These are phyloP conservation scores for Metopolophium dirhodum DNA, from an alignment of 1,140 invertebrate species.

Conservation along the genomic window DNA sequence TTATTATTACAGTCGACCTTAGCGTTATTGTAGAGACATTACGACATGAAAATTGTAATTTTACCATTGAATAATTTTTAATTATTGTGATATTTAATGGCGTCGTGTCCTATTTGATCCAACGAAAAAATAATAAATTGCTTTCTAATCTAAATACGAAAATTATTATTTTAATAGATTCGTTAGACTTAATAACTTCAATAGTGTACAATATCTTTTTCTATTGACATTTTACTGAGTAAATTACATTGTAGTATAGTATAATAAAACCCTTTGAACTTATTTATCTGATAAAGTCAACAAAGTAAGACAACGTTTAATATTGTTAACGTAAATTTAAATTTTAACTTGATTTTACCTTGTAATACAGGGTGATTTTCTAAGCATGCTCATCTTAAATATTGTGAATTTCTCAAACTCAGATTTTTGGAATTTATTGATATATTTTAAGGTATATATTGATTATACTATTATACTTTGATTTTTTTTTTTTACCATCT, in stretches of 20 bases:
- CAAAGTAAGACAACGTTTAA: too few species aligned
- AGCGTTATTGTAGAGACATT: neutral
- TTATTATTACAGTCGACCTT: slow-evolving; percentile 9
- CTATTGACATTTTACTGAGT: neutral
- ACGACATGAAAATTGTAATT: neutral
- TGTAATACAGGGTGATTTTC: neutral
- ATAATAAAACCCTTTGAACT: neutral
- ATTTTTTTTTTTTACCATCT: too few species aligned
- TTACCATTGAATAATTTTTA: neutral
- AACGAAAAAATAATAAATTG: neutral
- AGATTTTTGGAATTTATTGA: neutral
- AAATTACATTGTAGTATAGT: neutral
- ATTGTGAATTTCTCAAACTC: too few species aligned
- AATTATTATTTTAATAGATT: slow-evolving; percentile 2
- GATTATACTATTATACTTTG: too few species aligned
- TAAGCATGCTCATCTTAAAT: neutral
- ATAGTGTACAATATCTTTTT: neutral
- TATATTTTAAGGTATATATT: neutral
- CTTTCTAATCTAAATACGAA: neutral
- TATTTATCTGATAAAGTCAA: neutral
- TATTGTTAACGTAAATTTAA: neutral
- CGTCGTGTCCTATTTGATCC: neutral
- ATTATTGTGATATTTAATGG: neutral
- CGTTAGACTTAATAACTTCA: neutral
- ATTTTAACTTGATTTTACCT: neutral